Percentiles rank a stretch among this genome's conserved stretches.
Evolutionary conservation across 2,888 invertebrate species (phyloP).

Genomic region (Ceratothoa steindachneri): DNA sequence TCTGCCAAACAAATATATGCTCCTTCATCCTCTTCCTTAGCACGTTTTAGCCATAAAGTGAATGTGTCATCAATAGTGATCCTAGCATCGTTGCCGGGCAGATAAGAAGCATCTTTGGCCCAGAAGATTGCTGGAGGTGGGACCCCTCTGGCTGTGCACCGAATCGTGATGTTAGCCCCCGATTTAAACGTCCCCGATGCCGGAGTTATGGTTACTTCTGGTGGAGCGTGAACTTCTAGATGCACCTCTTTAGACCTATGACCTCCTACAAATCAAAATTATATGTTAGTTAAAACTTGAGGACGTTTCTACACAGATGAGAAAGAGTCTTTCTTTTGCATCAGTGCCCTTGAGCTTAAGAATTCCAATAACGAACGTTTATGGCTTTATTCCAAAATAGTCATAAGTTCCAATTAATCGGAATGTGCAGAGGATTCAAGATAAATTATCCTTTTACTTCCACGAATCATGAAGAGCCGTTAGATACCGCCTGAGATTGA

Average conservation of each 20-base stretch:
- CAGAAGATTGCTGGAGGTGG: constrained; percentile 51
- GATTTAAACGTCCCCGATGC: constrained; percentile 49
- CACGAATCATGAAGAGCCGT: too few species aligned
- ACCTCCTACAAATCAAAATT: constrained; percentile 50
- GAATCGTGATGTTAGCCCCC: constrained; percentile 50
- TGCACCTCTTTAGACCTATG: constrained; percentile 51
- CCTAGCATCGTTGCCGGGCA: neutral
- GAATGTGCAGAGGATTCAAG: too few species aligned
- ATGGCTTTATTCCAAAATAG: too few species aligned
- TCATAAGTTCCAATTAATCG: too few species aligned
- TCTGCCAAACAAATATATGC: constrained; percentile 60
- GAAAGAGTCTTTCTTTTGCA: too few species aligned
- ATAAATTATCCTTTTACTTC: too few species aligned
- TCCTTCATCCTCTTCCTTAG: constrained; percentile 54
- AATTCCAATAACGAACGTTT: too few species aligned
- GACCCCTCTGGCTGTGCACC: constrained; percentile 51
- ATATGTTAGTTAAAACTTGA: too few species aligned
- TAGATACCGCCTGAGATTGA: too few species aligned
- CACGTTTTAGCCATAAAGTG: neutral
- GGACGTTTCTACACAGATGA: too few species aligned
- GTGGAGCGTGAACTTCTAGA: constrained; percentile 53
- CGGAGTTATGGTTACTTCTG: constrained; percentile 51
- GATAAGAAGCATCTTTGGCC: constrained; percentile 36
- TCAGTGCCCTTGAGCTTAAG: too few species aligned
- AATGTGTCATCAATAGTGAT: neutral